Base-by-base conservation (phyloP, 2,113 vertebrate species). In the Bolborhynchus lineola region DNA sequence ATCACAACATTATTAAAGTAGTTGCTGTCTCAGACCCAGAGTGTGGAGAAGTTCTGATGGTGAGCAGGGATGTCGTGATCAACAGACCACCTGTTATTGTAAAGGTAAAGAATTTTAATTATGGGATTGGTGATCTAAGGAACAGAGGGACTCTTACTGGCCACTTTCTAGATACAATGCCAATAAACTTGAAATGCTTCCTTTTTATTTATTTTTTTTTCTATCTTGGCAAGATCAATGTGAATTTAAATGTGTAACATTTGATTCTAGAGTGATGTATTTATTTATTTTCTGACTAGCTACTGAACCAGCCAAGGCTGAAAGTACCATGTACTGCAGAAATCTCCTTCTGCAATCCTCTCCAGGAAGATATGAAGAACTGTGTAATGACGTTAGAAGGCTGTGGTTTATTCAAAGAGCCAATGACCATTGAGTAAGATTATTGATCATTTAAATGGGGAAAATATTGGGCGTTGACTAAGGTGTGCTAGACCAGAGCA, bases 341-440 rank as follows among this genome's bases (percentile, higher is more conserved):
- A 76, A 96, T 97, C 57, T 97, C 95, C 39, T 97, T 97, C 93
- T 96, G 96, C 68, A 97, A 97, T 62, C 97, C 95, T 49, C 95
- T 97, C 55, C 95, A 95, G 64, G 96, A 97, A 93, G 96, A 96
- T 16, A 96, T 97, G 89, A 97, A 94, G 67, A 97, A 96, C 53
- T 97, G 96, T 0, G 67, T 96, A 37, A 95, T 97, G 92, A 94
- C 90, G 0, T 87, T 97, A 78, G 96, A 97, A 92, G 96, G 96
- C 37, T 96, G 93, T n/a, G 96, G 96, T 60, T 91, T 97, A 72
- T 96, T 97, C 93, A 96, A 97, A 86, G 94, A 97, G 53, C 92
- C 96, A 0, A 94, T 94, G 88, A 93, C 93, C 44, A 95, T 97
- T 92, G 93, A 97, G 97, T 97, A 96, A 97, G 96, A 93, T 72